phyloP scores from a whole-genome alignment of 2,113 vertebrate species.

The Erpornis zantholeuca region DNA sequence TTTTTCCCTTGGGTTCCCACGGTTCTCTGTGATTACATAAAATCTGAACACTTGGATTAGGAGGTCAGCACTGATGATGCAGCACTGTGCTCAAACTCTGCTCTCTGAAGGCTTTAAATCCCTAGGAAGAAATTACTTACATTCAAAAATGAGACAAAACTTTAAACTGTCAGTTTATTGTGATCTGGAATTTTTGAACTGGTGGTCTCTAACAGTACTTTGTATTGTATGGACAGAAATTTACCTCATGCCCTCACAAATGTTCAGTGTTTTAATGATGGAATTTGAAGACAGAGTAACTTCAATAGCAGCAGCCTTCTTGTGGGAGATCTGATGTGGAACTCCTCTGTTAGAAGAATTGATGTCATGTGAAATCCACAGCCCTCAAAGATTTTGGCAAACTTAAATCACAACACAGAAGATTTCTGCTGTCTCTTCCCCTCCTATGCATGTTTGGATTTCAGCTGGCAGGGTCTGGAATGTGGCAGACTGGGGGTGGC shows the following conservation, averaged over 20 bases:
- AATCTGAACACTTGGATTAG: neutral
- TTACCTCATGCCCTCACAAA: neutral
- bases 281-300: neutral
- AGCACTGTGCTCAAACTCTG: neutral
- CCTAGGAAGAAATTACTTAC: neutral
- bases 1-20: slow-evolving; percentile 29
- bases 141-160: neutral
- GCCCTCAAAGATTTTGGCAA: neutral
- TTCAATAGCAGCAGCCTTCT: neutral
- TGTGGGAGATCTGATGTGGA: neutral
- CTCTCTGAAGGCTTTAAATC: neutral
- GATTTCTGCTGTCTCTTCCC: neutral
- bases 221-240: neutral
- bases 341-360: neutral
- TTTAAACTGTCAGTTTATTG: neutral
- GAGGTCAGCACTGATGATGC: neutral
- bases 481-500: neutral
- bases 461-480: neutral
- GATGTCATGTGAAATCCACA: accelerated
- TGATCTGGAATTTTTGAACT: neutral
- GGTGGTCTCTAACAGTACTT: neutral
- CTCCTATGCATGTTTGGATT: neutral
- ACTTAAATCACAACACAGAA: no score
- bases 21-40: slow-evolving; percentile 15
- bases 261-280: neutral